Evolutionary conservation across 2,888 invertebrate species (phyloP).

Genomic region (Lycaena phlaeas): DNA sequence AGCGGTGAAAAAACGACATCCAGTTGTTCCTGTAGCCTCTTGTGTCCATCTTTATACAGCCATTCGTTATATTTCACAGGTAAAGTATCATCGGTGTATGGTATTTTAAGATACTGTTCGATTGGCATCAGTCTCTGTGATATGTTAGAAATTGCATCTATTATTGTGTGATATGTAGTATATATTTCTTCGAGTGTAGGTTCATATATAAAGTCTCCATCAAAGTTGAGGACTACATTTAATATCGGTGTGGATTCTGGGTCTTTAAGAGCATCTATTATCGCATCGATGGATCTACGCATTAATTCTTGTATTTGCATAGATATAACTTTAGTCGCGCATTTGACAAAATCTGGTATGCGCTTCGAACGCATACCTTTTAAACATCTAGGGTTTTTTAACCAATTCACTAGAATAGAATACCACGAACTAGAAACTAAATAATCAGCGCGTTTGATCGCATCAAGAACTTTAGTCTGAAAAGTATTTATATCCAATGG

Average conservation of each 20-base stretch:
- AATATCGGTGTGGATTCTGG: conserved; percentile 75
- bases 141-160: conserved; percentile 68
- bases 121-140: conserved; percentile 75
- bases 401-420: conserved; percentile 50
- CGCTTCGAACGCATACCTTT: conserved; percentile 48
- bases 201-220: conserved; percentile 67
- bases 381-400: conserved; percentile 62
- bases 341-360: conserved; percentile 49
- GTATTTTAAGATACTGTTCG: conserved; percentile 58
- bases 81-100: conserved; percentile 58
- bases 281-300: conserved; percentile 76
- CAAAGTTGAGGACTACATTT: conserved; percentile 70
- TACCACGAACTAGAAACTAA: conserved; percentile 61
- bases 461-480: conserved; percentile 39
- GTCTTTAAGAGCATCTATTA: conserved; percentile 70
- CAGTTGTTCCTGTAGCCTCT: conserved; percentile 65
- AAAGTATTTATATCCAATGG: conserved; percentile 49
- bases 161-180: conserved; percentile 70
- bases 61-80: conserved; percentile 74
- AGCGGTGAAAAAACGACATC: conserved; percentile 71
- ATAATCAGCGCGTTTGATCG: conserved; percentile 54
- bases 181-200: conserved; percentile 75
- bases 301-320: conserved; percentile 78
- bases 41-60: conserved; percentile 64
- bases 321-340: conserved; percentile 60